A percentile compares a stretch with the other conserved stretches of the same genome.
phyloP scores from a whole-genome alignment of 2,888 invertebrate genomes.

The Agonum fuliginosum region DNA sequence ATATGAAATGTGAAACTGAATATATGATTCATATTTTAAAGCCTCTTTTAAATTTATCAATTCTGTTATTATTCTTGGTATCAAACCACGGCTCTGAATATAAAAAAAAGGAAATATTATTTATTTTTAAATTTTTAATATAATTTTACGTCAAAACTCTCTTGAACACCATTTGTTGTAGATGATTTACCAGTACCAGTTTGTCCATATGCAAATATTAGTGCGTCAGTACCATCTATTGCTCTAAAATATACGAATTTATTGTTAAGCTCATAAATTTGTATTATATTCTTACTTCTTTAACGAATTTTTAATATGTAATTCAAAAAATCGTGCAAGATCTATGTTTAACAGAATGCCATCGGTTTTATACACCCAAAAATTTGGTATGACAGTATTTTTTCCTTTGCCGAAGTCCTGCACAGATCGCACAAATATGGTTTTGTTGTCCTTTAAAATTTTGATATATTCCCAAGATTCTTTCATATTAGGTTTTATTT shows the following conservation, averaged over 20 bases:
- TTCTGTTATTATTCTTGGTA: conserved; percentile 69
- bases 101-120: background rate
- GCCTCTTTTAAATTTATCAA: conserved; percentile 67
- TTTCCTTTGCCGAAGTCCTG: conserved; percentile 67
- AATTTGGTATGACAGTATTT: conserved; percentile 66
- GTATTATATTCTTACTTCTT: conserved; percentile 67
- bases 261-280: conserved; percentile 4
- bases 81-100: conserved; percentile 71
- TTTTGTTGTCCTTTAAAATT: conserved; percentile 68
- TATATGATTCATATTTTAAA: conserved; percentile 66
- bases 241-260: conserved; percentile 65
- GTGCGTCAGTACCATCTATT: conserved; percentile 68
- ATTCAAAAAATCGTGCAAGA: conserved; percentile 69
- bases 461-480: conserved; percentile 68
- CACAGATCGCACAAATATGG: conserved; percentile 69
- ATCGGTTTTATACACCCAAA: conserved; percentile 71
- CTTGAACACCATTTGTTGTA: conserved; percentile 68
- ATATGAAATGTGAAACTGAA: conserved; percentile 70
- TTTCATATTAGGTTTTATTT: conserved; percentile 67
- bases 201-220: conserved; percentile 71
- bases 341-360: conserved; percentile 70
- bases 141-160: conserved; percentile 65
- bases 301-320: conserved; percentile 67
- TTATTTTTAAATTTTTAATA: background rate
- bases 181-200: conserved; percentile 71